These are phyloP conservation scores for Martes flavigula DNA, from an alignment of 2,797 vertebrate genomes.

Conservation along the genomic window DNA sequence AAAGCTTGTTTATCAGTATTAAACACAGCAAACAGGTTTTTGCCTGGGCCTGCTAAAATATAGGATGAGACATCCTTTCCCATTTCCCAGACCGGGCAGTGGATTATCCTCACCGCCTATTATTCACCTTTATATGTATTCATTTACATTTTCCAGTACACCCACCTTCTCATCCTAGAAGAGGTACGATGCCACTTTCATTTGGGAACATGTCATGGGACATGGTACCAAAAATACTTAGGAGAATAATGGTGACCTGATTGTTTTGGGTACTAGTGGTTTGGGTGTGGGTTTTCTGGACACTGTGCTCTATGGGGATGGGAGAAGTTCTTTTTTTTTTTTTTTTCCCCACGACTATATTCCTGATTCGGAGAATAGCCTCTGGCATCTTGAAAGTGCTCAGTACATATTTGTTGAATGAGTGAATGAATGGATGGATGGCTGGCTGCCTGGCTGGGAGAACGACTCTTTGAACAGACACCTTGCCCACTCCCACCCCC, in stretches of 20 bases:
- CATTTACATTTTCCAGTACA: background rate
- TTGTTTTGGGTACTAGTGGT: background rate
- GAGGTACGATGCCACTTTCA: background rate
- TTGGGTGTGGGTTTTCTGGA: background rate
- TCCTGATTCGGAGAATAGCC: background rate
- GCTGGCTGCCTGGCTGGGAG: background rate
- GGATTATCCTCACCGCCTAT: background rate
- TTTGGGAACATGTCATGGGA: background rate
- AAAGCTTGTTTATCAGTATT: background rate
- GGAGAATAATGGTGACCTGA: background rate
- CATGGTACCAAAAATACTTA: background rate
- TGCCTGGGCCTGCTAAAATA: background rate
- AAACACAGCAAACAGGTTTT: background rate
- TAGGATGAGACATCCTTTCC: background rate
- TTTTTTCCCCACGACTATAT: background rate
- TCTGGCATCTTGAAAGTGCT: background rate
- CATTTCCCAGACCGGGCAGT: background rate
- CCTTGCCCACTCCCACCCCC: background rate
- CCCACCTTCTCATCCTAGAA: background rate
- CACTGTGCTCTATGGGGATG: background rate
- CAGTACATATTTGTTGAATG: background rate
- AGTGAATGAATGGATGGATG: background rate
- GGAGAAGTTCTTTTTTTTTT: background rate
- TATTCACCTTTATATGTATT: background rate
- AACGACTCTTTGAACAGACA: background rate